Base-by-base conservation (phyloP, 2,797 vertebrate species). In the Sebastes glaucus region DNA sequence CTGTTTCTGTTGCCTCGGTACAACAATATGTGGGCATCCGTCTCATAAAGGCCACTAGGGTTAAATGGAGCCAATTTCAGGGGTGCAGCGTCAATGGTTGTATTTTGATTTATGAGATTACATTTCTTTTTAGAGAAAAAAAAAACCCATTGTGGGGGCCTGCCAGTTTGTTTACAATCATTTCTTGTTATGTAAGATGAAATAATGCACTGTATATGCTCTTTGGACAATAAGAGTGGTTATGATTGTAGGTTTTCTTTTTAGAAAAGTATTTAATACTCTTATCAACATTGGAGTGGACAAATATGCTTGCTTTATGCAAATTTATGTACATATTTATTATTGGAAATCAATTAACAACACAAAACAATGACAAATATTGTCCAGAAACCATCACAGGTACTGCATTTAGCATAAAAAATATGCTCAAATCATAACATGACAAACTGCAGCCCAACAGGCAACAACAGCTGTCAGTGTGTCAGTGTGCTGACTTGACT, bases 51-150 rank as follows among this genome's bases (percentile, higher is more conserved):
- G 79, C 71, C 87, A 84, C 11, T 2, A 4, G 75, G 91, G 89
- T 93, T 92, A 93, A 94, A 90, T 52, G 55, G 69, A 91, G 83
- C 66, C 83, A 80, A 74, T 89, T 91, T 59, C 65, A 59, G 27
- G 13, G 38, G 56, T 81, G 18, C 22, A 16, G 33, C 32, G 56
- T 35, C 79, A 30, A 20, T 67, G 80, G n/a, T 62, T 46, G 11
- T 38, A 11, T 28, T 74, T 75, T 75, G 89, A 93, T 90, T 82
- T 72, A 90, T 83, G 80, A 75, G 57, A 83, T 32, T 27, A n/a
- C 7, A 72, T 86, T 78, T 88, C 23, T 72, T 75, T 53, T 69
- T 49, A 65, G 70, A 64, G 60, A 76, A 35, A 66, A 53, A 66
- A 53, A 46, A 66, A 59, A 2, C 4, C 13, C 13, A 23, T 23